Evolutionary conservation across 1,140 invertebrate species (phyloP), one percentile per base, ranked within the genome.

Genomic region (Drosophila nigrodunni): DNA sequence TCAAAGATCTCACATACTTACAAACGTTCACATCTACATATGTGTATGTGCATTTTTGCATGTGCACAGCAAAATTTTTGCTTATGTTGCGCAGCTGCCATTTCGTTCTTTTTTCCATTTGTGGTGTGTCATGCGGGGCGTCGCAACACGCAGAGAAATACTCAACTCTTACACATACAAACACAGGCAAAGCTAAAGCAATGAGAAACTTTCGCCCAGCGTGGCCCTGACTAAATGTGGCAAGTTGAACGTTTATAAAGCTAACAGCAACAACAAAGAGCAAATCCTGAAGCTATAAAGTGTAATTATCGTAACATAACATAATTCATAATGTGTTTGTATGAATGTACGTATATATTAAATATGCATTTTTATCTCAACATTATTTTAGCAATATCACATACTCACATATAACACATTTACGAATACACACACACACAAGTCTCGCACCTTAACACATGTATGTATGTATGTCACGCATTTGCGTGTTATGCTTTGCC

Each of bases 191-290:
- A 60, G 37, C 57, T 59, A 52, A 52, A 62, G 52, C 6, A 46
- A 49, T 9, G n/a, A 64, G 30, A 58, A 64, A 80, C 77, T 80
- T 81, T 81, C 78, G 67, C 78, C 67, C 49, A 61, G 74, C 59
- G 69, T 55, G 74, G 68, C 60, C 55, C 64, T 72, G 43, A 72
- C 43, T 65, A 75, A 30, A 66, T 75, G 66, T 71, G 78, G 78
- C 65, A 57, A 74, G 10, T 61, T 49, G 8, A 62, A 58, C 54
- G 25, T 34, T 59, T 73, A 44, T 41, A 57, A 62, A 39, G 9
- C 18, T 30, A 59, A 30, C 9, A 15, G 30, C 13, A 58, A 52
- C 57, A 78, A 77, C 65, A 62, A 44, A 39, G 58, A 64, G 59
- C 39, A 62, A 44, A 10, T 44, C 59, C n/a, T 43, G 35, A 43